phyloP scores from a whole-genome alignment of 2,797 vertebrate genomes.

The Melanotaenia trifasciata region DNA sequence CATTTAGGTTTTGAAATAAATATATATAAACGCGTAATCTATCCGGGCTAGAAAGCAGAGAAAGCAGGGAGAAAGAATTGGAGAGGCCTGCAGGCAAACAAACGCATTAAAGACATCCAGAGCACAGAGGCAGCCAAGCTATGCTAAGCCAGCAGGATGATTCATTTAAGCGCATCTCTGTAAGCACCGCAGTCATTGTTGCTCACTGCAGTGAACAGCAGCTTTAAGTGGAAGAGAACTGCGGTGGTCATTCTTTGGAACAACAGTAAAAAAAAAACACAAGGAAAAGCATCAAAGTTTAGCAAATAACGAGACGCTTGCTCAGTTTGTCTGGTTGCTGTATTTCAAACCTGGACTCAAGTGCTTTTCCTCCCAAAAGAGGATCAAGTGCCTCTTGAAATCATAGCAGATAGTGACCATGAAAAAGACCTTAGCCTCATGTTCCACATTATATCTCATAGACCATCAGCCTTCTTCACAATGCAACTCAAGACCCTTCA shows the following conservation, averaged over 20 bases:
- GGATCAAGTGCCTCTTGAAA: slow-evolving; percentile 73
- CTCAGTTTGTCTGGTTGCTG: slow-evolving; percentile 49
- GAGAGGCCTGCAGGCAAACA: slow-evolving; percentile 80
- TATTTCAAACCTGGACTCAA: slow-evolving; percentile 52
- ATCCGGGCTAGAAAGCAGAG: slow-evolving; percentile 77
- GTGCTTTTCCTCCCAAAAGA: slow-evolving; percentile 48
- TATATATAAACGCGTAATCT: slow-evolving; percentile 73
- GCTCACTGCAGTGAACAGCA: slow-evolving; percentile 61
- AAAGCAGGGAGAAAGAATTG: slow-evolving; percentile 74
- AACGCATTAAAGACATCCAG: slow-evolving; percentile 80
- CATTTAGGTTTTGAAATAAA: slow-evolving; percentile 84
- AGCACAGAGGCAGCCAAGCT: slow-evolving; percentile 83
- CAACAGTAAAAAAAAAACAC: slow-evolving; percentile 60
- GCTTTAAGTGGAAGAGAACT: slow-evolving; percentile 66
- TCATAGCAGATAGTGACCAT: slow-evolving; percentile 62
- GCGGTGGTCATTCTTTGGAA: slow-evolving; percentile 71
- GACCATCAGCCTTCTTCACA: slow-evolving; percentile 75
- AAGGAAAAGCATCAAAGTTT: slow-evolving; percentile 69
- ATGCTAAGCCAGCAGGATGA: slow-evolving; percentile 84
- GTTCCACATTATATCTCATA: slow-evolving; percentile 70
- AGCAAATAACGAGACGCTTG: slow-evolving; percentile 39
- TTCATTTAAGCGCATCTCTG: slow-evolving; percentile 85
- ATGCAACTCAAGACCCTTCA: slow-evolving; percentile 74
- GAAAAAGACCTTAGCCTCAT: slow-evolving; percentile 66
- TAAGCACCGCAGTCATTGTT: slow-evolving; percentile 79